A percentile compares a stretch with the other conserved stretches of the same genome.
These are phyloP conservation scores for Pseudoips prasinana DNA, from an alignment of 2,888 invertebrate species.

Conservation along the genomic window DNA sequence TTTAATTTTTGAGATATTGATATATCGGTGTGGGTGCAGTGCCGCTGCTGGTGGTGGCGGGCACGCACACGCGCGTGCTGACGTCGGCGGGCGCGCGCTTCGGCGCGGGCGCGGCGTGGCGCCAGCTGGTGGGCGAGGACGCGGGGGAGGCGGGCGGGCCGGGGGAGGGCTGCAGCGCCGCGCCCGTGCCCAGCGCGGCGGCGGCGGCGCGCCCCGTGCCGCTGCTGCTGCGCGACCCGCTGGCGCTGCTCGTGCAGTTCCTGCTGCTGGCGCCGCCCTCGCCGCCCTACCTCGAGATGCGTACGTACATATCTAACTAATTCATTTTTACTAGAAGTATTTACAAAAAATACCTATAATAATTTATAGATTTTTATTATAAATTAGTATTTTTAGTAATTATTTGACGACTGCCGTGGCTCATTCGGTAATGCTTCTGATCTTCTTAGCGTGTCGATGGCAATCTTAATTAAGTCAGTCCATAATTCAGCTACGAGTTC, in stretches of 20 bases:
- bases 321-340: too few species aligned
- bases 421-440: too few species aligned
- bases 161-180: constrained; percentile 11
- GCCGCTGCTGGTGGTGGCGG: constrained; percentile 93
- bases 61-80: constrained; percentile 91
- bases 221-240: constrained; percentile 92
- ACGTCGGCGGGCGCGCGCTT: constrained; percentile 51
- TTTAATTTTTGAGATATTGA: too few species aligned
- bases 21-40: constrained; percentile 80
- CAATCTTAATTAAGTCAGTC: too few species aligned
- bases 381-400: too few species aligned
- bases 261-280: constrained; percentile 92
- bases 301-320: constrained; percentile 84
- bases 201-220: constrained; percentile 81
- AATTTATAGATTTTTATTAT: too few species aligned
- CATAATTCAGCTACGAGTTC: too few species aligned
- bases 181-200: constrained; percentile 28
- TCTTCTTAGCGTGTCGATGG: too few species aligned
- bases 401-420: too few species aligned
- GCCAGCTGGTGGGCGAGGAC: constrained; percentile 21
- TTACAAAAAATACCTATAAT: too few species aligned
- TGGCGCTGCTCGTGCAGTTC: constrained; percentile 92
- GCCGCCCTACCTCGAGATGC: constrained; percentile 86
- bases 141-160: constrained; percentile 12
- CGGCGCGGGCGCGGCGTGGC: constrained; percentile 48